A percentile compares a stretch with the other conserved stretches of the same genome.
Evolutionary conservation across 2,797 vertebrate species (phyloP).

Genomic region (Trematomus bernacchii): DNA sequence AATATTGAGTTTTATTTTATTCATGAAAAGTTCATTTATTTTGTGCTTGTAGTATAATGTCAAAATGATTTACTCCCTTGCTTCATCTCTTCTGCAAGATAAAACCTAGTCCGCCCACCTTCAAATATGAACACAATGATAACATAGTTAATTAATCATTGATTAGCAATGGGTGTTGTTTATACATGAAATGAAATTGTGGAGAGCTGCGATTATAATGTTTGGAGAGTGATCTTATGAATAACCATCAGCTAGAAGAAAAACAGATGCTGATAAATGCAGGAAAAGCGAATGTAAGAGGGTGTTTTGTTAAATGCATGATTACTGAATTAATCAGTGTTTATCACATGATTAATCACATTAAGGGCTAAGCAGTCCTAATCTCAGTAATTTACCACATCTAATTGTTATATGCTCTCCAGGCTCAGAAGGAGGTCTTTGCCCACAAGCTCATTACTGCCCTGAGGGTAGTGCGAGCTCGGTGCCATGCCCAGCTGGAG

Average conservation of each 20-base stretch:
- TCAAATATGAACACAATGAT: constrained; percentile 4
- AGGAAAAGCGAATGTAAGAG: constrained; percentile 45
- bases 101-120: background rate
- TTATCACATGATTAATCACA: constrained; percentile 52
- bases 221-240: constrained; percentile 34
- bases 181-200: constrained; percentile 12
- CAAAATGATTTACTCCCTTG: background rate
- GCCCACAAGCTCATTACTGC: constrained; percentile 92
- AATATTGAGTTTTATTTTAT: constrained; percentile 10
- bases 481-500: constrained; percentile 88
- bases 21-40: background rate
- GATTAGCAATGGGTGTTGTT: constrained; percentile 6
- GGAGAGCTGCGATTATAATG: constrained; percentile 24
- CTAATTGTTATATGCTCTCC: constrained; percentile 58
- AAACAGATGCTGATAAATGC: constrained; percentile 57
- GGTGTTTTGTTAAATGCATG: constrained; percentile 57
- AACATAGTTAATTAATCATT: background rate
- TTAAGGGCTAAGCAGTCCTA: constrained; percentile 51
- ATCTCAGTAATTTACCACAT: constrained; percentile 53
- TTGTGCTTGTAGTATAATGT: background rate
- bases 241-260: constrained; percentile 39
- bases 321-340: constrained; percentile 62
- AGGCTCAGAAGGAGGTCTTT: constrained; percentile 84
- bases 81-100: background rate
- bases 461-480: constrained; percentile 84